Evolutionary conservation across 2,888 invertebrate species (phyloP).

Genomic region (Hanleya hanleyi): DNA sequence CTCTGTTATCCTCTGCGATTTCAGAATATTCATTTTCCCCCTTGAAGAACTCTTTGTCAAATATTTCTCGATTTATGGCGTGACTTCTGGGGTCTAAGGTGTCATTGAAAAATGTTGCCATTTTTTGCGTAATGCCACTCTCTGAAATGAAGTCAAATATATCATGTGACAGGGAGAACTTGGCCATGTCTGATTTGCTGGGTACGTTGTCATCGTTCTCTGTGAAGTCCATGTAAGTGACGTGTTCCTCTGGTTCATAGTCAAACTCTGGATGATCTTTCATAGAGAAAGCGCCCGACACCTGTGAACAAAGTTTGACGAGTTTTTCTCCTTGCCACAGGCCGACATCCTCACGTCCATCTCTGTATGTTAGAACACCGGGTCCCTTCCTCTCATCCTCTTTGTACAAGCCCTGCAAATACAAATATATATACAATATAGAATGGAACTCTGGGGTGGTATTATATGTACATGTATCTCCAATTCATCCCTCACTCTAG

Average conservation of each 20-base stretch:
- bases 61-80: slow-evolving; percentile 64
- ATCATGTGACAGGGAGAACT: slow-evolving; percentile 17
- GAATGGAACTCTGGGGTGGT: too few relatives aligned
- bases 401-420: slow-evolving; percentile 72
- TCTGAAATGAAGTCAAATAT: slow-evolving; percentile 27
- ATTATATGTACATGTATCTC: too few relatives aligned
- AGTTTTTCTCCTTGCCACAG: slow-evolving; percentile 70
- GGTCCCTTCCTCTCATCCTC: slow-evolving; percentile 71
- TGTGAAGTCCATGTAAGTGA: slow-evolving; percentile 42
- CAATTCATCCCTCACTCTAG: too few relatives aligned
- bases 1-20: slow-evolving; percentile 34
- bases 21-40: slow-evolving; percentile 18
- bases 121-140: slow-evolving; percentile 40
- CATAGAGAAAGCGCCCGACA: slow-evolving; percentile 64
- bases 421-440: too few relatives aligned
- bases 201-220: slow-evolving; percentile 22
- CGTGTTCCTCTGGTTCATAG: slow-evolving; percentile 57
- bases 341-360: slow-evolving; percentile 70
- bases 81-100: slow-evolving; percentile 62
- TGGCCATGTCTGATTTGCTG: slow-evolving; percentile 18
- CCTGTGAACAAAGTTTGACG: slow-evolving; percentile 58
- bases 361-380: slow-evolving; percentile 68
- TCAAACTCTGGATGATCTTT: slow-evolving; percentile 64
- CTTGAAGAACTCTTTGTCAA: slow-evolving; percentile 65
- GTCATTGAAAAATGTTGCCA: slow-evolving; percentile 57